phyloP scores from a whole-genome alignment of 2,888 invertebrate species.

The Onthophagus sagittarius region DNA sequence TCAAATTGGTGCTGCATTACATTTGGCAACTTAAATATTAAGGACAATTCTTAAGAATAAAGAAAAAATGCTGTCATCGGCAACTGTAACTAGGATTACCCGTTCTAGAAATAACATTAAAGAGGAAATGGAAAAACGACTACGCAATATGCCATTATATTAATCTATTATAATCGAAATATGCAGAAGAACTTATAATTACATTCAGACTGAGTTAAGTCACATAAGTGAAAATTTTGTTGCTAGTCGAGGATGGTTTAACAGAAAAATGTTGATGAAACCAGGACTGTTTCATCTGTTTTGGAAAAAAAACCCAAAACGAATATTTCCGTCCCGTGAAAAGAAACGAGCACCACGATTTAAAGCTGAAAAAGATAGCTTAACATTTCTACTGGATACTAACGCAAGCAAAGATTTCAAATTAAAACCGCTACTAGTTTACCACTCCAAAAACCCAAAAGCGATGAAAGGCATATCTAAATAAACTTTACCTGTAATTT shows the following conservation, averaged over 20 bases:
- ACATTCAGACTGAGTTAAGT: slow-evolving; percentile 7
- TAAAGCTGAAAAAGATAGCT: slow-evolving; percentile 35
- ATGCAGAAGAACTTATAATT: slow-evolving; percentile 15
- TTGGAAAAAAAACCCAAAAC: slow-evolving; percentile 24
- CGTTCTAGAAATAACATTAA: slow-evolving; percentile 22
- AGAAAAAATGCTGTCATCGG: slow-evolving; percentile 11
- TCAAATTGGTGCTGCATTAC: slow-evolving; percentile 21
- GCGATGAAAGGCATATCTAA: slow-evolving; percentile 26
- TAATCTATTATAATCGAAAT: too few species aligned
- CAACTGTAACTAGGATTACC: slow-evolving; percentile 23
- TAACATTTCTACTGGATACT: slow-evolving; percentile 35
- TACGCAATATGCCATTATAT: too few species aligned
- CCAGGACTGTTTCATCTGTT: slow-evolving; percentile 22
- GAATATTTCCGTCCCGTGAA: slow-evolving; percentile 23
- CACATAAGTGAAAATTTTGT: slow-evolving; percentile 6
- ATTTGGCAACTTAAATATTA: slow-evolving; percentile 26
- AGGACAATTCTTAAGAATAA: slow-evolving; percentile 24
- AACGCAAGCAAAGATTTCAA: slow-evolving; percentile 36
- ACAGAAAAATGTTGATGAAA: slow-evolving; percentile 27
- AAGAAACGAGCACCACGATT: slow-evolving; percentile 29
- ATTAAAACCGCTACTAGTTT: slow-evolving; percentile 34
- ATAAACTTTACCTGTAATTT: slow-evolving; percentile 28
- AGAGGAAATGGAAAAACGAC: slow-evolving; percentile 26
- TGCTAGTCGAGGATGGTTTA: slow-evolving; percentile 19
- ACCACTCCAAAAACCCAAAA: slow-evolving; percentile 26